A percentile compares a stretch with the other conserved stretches of the same genome.
Evolutionary conservation across 2,888 invertebrate species (phyloP).

Genomic region (Mantis religiosa): DNA sequence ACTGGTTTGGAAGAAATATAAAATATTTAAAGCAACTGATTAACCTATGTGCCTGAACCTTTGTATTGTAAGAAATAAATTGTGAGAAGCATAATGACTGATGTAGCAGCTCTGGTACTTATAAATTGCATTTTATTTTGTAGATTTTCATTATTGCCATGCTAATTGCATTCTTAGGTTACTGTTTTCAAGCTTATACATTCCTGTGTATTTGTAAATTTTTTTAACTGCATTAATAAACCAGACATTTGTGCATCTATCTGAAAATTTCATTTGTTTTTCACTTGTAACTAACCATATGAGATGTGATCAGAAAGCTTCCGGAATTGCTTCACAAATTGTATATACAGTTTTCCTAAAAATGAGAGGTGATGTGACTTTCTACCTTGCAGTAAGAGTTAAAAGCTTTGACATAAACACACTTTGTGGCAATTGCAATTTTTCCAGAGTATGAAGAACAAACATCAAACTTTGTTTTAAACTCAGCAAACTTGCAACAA

Average conservation of each 20-base stretch:
- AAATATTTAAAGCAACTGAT: not conserved
- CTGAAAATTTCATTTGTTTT: not conserved
- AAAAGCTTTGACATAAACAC: too few relatives aligned
- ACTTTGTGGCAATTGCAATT: too few relatives aligned
- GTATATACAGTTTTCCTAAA: too few relatives aligned
- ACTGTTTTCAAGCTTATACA: not conserved
- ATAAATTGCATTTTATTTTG: not conserved
- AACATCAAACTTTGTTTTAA: too few relatives aligned
- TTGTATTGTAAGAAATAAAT: not conserved
- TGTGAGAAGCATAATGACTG: not conserved
- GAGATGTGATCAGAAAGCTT: too few relatives aligned
- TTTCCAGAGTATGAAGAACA: too few relatives aligned
- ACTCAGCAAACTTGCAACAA: too few relatives aligned
- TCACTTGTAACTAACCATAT: too few relatives aligned
- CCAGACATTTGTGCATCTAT: not conserved
- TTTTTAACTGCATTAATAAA: not conserved
- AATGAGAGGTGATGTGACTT: too few relatives aligned
- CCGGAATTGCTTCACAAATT: too few relatives aligned
- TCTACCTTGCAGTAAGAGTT: too few relatives aligned
- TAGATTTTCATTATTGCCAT: not conserved
- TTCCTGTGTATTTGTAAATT: not conserved
- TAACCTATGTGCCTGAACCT: not conserved
- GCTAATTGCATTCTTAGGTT: not conserved
- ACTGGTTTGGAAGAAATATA: not conserved
- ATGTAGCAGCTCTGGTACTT: not conserved